Conservation (phyloP, 2,888 invertebrate species). For the Plutella xylostella region DNA sequence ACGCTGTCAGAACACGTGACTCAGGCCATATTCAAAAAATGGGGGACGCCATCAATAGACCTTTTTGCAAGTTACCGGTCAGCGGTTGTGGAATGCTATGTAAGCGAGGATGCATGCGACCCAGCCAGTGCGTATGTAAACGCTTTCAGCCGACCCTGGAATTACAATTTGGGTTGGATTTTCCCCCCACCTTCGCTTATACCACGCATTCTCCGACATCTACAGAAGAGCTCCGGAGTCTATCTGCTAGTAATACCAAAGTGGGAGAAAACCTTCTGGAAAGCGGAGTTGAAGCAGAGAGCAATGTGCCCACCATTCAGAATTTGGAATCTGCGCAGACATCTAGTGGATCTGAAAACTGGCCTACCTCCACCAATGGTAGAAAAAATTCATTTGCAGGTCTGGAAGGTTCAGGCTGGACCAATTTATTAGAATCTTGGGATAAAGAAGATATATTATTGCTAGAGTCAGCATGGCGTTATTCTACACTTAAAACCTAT, state of each 20-base stretch:
- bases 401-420: slow-evolving; percentile 21
- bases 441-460: neutral
- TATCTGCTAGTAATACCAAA: slow-evolving; percentile 21
- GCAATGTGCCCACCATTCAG: neutral
- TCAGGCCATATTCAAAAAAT: slow-evolving; percentile 2
- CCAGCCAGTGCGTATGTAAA: slow-evolving; percentile 13
- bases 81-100: slow-evolving; percentile 7
- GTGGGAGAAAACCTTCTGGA: slow-evolving; percentile 20
- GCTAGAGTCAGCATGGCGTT: slow-evolving; percentile 1
- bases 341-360: slow-evolving; percentile 4
- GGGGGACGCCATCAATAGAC: slow-evolving; percentile 10
- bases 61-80: slow-evolving; percentile 10
- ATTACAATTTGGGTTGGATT: slow-evolving; percentile 18
- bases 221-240: slow-evolving; percentile 16
- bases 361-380: slow-evolving; percentile 14
- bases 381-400: slow-evolving; percentile 18
- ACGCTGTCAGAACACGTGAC: neutral
- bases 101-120: slow-evolving; percentile 9
- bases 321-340: neutral
- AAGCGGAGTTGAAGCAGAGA: slow-evolving; percentile 12
- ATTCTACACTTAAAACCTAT: slow-evolving; percentile 1
- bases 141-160: slow-evolving; percentile 19
- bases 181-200: slow-evolving; percentile 22
- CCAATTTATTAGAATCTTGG: slow-evolving; percentile 12
- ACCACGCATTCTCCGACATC: slow-evolving; percentile 17